A percentile compares a stretch with the other conserved stretches of the same genome.
Conservation (phyloP, 1,140 invertebrate species). For the Adoxophyes honmai region DNA sequence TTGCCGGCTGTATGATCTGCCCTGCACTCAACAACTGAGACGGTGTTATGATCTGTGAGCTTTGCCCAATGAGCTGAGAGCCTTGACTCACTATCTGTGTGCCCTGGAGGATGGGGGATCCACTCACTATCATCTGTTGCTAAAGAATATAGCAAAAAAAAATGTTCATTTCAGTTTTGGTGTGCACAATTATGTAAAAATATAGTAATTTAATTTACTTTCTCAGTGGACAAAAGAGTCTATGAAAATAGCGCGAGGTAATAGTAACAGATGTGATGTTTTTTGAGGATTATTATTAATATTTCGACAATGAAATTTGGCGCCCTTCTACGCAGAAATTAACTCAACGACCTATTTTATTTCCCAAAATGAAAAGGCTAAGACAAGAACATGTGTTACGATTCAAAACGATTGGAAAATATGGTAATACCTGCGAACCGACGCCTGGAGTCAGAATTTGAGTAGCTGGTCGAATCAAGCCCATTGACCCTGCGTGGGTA, state of each 20-base stretch:
- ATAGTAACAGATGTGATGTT: too few species aligned
- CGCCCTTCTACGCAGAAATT: too few species aligned
- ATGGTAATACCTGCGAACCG: constrained; percentile 51
- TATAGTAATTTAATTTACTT: too few species aligned
- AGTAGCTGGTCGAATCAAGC: constrained; percentile 60
- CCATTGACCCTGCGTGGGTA: constrained; percentile 45
- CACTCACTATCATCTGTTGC: constrained; percentile 66
- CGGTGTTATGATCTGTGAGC: constrained; percentile 56
- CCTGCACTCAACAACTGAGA: constrained; percentile 54
- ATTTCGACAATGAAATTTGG: too few species aligned
- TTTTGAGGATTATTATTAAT: too few species aligned
- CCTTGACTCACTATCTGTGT: constrained; percentile 64
- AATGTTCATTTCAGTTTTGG: too few species aligned
- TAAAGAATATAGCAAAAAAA: constrained; percentile 38
- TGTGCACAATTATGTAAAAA: too few species aligned
- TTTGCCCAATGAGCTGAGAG: constrained; percentile 53
- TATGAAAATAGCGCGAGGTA: too few species aligned
- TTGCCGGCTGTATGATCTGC: constrained; percentile 19
- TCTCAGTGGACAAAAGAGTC: too few species aligned
- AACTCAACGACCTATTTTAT: too few species aligned
- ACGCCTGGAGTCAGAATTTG: constrained; percentile 63
- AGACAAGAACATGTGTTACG: too few species aligned
- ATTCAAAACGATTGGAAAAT: neutral
- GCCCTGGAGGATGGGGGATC: constrained; percentile 58
- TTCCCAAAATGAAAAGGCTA: too few species aligned